A percentile compares a stretch with the other conserved stretches of the same genome.
Conservation (phyloP, 1,140 invertebrate species). For the Drosophila oshimai region DNA sequence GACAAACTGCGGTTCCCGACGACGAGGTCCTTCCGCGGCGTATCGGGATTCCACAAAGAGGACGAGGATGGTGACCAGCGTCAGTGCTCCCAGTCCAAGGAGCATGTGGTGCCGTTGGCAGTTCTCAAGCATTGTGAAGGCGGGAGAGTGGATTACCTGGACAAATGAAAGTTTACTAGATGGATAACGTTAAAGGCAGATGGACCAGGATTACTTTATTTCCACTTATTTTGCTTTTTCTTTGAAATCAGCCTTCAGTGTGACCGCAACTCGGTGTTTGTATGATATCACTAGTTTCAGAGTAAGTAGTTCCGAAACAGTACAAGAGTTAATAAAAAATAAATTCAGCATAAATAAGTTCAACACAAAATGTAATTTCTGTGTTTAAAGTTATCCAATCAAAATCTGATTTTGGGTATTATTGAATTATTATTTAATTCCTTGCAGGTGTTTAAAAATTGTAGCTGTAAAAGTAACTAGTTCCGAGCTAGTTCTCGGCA, state of each 20-base stretch:
- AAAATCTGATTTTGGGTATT: no score
- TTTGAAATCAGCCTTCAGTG: neutral
- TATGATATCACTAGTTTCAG: neutral
- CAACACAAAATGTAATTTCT: no score
- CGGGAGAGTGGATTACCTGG: neutral
- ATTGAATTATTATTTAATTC: neutral
- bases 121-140: constrained; percentile 86
- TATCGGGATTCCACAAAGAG: constrained; percentile 90
- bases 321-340: no score
- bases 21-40: constrained; percentile 71
- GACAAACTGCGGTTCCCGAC: constrained; percentile 83
- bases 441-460: no score
- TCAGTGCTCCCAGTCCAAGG: constrained; percentile 85
- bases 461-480: neutral
- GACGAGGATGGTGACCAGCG: constrained; percentile 88
- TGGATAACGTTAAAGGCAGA: neutral
- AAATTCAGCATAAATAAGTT: no score
- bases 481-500: no score
- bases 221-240: neutral
- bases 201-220: neutral
- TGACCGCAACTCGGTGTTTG: neutral
- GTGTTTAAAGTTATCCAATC: no score
- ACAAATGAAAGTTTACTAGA: neutral
- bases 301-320: no score
- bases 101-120: constrained; percentile 88